Evolutionary conservation across 2,888 invertebrate genomes (phyloP), one percentile per base, ranked within the genome.

Genomic region (Leistus spinibarbis): DNA sequence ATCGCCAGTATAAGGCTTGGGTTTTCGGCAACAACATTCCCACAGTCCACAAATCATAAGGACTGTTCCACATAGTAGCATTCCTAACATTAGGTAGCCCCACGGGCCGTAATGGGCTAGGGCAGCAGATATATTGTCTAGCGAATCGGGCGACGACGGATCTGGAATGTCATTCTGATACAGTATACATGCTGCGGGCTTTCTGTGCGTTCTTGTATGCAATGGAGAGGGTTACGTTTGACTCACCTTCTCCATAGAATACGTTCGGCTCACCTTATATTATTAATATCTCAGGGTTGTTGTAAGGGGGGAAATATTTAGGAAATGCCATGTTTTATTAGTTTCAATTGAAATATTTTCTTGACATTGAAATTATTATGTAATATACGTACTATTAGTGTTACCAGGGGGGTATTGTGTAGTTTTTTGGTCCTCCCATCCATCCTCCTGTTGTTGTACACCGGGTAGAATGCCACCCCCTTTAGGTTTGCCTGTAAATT

Each of bases 41-140:
- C 92, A 92, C 78, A 92, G 87, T 17, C 92, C 88, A 80, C 92
- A 92, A 84, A 92, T 90, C 86, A 92, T 89, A 79, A 92, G 87
- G 56, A 92, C 89, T 10, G 90, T 90, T 20, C 91, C 91, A 82
- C 91, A 92, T 78, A 92, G 88, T 54, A 92, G 85, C 89, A 92
- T 91, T 68, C 91, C 92, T 70, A 92, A 87, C 83, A 92, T 91
- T 54, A 92, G 86, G 81, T 92, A 92, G 79, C 92, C 92, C 92
- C 92, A 92, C 0, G 92, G 91, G 0, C 92, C 92, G 82, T 92
- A 92, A 71, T 91, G 91, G 76, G 90, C 90, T 77, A 92, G 84
- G 62, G 91, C 91, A 7, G 89, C 89, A 10, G 87, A 86, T 13
- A 87, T 80, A 1, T 86, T 85, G n/a, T 82, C n/a, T n/a, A n/a